Evolutionary conservation across 2,113 vertebrate species (phyloP), one percentile per base, ranked within the genome.

Genomic region (Chinchilla lanigera): DNA sequence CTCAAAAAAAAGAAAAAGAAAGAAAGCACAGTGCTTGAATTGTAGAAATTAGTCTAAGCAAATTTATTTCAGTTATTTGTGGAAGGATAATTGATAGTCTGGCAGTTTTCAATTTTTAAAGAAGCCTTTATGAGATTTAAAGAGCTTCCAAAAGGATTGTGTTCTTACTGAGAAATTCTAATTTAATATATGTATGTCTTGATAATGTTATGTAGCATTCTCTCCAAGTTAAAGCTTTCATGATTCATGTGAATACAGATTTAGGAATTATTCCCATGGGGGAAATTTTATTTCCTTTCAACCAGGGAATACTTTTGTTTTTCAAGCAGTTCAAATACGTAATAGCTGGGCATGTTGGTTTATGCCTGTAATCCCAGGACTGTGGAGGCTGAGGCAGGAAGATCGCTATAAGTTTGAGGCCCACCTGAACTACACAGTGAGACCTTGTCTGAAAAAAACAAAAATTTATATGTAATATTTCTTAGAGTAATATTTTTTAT

Each of bases 311-410:
- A 86, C 63, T 80, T 92, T 95, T 80, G 52, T 89, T 90, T 94
- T 94, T 85, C 67, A 93, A 87, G 19, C 33, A 88, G 56, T 93
- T 96, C 69, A 86, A 94, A 83, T 93, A 86, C 63, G 56, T 96
- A 7, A 80, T 83, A 81, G 44, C 44, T 50, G 44, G 26, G 3
- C 7, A 28, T 47, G 26, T 16, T 78, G 28, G 5, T 50, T 78
- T 78, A 50, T 78, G 3, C 28, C 13, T 78, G 5, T 33, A 78
- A 50, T 50, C 44, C 44, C 26, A 50, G 44, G 6, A 50, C 44
- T 14, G 7, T 8, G 3, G 75, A 78, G 16, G 44, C 75, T 50
- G 44, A 78, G 75, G 14, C 44, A 50, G 13, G 28, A 77, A 28
- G 44, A 50, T 38, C 10, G 1, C n/a, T 12, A 6, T 13, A 50